Percentiles rank a stretch among this genome's conserved stretches.
phyloP scores from a whole-genome alignment of 2,113 vertebrate genomes.

The Eurystomus gularis region DNA sequence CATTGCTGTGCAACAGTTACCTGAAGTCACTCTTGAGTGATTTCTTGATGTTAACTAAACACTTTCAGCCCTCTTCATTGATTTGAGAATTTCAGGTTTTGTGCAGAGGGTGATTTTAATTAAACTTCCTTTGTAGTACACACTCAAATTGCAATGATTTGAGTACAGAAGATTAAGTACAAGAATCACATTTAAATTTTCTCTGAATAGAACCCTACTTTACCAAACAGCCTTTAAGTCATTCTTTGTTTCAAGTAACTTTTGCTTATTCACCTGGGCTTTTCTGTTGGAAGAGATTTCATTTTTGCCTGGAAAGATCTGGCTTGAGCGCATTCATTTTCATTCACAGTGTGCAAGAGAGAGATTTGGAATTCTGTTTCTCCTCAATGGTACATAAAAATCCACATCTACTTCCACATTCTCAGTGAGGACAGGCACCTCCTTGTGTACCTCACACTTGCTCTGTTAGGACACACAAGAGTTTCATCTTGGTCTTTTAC shows the following conservation, averaged over 20 bases:
- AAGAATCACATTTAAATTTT: not conserved
- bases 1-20: not conserved
- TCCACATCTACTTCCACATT: not conserved
- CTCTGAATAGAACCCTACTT: not conserved
- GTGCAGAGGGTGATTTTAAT: not conserved
- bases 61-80: not conserved
- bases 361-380: not conserved
- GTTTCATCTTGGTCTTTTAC: not conserved
- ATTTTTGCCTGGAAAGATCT: not conserved
- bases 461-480: not conserved
- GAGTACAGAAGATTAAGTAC: not conserved
- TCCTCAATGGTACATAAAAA: not conserved
- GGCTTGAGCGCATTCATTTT: not conserved
- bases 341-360: not conserved
- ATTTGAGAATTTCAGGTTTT: not conserved
- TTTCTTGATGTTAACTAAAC: not conserved
- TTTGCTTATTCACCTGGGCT: not conserved
- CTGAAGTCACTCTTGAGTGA: not conserved
- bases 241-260: not conserved
- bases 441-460: not conserved
- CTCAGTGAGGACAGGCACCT: not conserved
- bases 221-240: not conserved
- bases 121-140: not conserved
- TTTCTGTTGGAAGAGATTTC: not conserved
- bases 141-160: not conserved